phyloP scores from a whole-genome alignment of 2,888 invertebrate genomes.

The Amphipyra berbera region DNA sequence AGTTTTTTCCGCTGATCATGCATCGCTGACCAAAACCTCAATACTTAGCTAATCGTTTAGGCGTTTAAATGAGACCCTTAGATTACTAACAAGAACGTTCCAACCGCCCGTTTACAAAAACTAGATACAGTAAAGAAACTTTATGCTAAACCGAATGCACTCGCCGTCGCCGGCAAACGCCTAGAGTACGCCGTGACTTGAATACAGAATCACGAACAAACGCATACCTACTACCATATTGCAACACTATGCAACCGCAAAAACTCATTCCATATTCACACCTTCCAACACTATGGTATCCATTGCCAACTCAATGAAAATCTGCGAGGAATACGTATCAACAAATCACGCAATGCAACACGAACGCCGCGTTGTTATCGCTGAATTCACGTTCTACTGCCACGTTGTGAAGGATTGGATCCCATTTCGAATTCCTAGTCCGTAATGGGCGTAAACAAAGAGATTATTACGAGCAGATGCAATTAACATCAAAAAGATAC shows the following conservation, averaged over 20 bases:
- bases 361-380: neutral
- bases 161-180: slow-evolving; percentile 72
- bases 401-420: slow-evolving; percentile 53
- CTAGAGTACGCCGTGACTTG: slow-evolving; percentile 73
- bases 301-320: slow-evolving; percentile 2
- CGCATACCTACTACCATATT: slow-evolving; percentile 64
- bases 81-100: slow-evolving; percentile 16
- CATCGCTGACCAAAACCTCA: no score
- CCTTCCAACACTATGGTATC: slow-evolving; percentile 13
- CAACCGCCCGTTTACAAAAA: slow-evolving; percentile 61
- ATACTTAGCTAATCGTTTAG: no score
- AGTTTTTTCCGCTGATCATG: no score
- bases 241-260: slow-evolving; percentile 50
- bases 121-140: slow-evolving; percentile 67
- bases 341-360: slow-evolving; percentile 24
- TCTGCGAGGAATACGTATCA: fast-evolving
- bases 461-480: slow-evolving; percentile 65
- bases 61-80: neutral
- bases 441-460: slow-evolving; percentile 71
- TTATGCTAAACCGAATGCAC: slow-evolving; percentile 78
- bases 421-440: slow-evolving; percentile 64
- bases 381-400: neutral
- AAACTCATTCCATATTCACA: slow-evolving; percentile 37
- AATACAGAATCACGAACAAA: slow-evolving; percentile 73
- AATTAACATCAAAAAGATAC: slow-evolving; percentile 64